Percentiles rank a stretch among this genome's conserved stretches.
These are phyloP conservation scores for Bathynomus jamesi DNA, from an alignment of 1,140 invertebrate species.

Conservation along the genomic window DNA sequence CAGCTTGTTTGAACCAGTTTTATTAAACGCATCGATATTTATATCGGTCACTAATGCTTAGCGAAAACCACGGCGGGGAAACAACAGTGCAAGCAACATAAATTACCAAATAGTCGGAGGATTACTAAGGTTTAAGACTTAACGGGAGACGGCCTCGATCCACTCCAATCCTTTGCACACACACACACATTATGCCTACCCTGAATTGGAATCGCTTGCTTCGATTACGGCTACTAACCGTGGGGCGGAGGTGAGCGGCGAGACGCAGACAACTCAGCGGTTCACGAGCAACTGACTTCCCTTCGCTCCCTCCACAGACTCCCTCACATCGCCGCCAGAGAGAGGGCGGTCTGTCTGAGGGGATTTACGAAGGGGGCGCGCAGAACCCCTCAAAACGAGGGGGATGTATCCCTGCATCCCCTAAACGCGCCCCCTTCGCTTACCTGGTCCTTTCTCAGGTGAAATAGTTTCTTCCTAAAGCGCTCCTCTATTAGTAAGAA, in stretches of 20 bases:
- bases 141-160: not conserved
- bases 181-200: not conserved
- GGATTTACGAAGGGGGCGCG: not conserved
- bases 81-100: not conserved
- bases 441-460: not conserved
- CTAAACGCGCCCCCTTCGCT: not conserved
- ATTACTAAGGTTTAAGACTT: not conserved
- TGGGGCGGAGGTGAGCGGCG: not conserved
- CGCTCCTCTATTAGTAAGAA: not conserved
- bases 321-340: not conserved
- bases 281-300: not conserved
- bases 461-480: not conserved
- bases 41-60: not conserved
- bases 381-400: not conserved
- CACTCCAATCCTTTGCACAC: not conserved
- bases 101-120: too few relatives aligned
- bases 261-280: not conserved
- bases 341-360: not conserved
- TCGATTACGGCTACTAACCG: not conserved
- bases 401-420: not conserved
- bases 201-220: not conserved
- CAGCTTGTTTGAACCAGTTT: not conserved
- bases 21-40: not conserved
- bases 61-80: not conserved
- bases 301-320: not conserved